Evolutionary conservation across 1,140 invertebrate species (phyloP).

Genomic region (Danaus plexippus): DNA sequence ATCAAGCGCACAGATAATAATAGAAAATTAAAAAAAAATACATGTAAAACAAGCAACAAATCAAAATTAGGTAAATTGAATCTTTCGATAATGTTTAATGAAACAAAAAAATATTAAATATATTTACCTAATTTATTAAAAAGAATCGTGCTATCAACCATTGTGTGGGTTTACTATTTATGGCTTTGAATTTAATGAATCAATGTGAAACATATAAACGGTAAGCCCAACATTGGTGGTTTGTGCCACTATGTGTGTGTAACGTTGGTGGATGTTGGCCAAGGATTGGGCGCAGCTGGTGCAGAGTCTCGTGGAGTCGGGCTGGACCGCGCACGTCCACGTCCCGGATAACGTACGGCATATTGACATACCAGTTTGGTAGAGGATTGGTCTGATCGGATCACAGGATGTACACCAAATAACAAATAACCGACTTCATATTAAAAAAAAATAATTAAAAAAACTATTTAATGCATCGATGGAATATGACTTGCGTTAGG

Average conservation of each 20-base stretch:
- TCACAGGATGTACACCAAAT: background rate
- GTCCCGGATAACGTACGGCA: constrained; percentile 73
- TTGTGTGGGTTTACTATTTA: constrained; percentile 26
- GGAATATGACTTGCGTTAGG: no score
- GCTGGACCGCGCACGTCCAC: constrained; percentile 83
- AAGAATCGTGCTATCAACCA: constrained; percentile 22
- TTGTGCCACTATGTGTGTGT: constrained; percentile 43
- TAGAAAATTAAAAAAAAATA: constrained; percentile 11
- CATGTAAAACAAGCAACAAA: constrained; percentile 9
- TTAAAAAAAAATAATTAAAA: no score
- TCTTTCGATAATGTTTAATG: background rate
- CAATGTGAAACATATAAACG: constrained; percentile 12
- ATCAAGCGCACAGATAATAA: constrained; percentile 14
- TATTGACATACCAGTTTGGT: constrained; percentile 29
- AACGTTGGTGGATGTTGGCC: constrained; percentile 66
- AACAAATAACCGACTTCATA: no score
- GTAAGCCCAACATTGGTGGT: constrained; percentile 16
- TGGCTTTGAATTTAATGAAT: constrained; percentile 8
- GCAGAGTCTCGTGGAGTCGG: constrained; percentile 83
- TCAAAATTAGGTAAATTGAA: constrained; percentile 15
- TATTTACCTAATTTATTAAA: constrained; percentile 21
- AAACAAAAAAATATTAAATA: background rate
- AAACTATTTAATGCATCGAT: no score
- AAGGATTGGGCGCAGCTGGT: constrained; percentile 86
- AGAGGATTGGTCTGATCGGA: constrained; percentile 12